phyloP scores from a whole-genome alignment of 2,797 vertebrate genomes.

The Lycodopsis pacificus region DNA sequence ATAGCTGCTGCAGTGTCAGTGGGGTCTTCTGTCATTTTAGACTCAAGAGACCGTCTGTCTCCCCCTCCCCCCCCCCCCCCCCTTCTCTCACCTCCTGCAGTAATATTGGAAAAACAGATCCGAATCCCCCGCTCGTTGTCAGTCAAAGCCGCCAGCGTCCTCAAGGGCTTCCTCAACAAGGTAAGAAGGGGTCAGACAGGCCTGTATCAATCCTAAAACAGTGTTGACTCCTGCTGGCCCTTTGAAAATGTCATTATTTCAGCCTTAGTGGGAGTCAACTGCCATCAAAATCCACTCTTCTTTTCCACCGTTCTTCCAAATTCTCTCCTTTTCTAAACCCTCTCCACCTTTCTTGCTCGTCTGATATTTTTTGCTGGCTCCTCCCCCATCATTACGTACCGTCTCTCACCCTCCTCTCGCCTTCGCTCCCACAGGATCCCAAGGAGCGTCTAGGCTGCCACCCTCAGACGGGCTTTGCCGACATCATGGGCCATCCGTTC shows the following conservation, averaged over 20 bases:
- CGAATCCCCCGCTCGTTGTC: constrained; percentile 97
- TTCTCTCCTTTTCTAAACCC: constrained; percentile 20
- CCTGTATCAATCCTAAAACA: constrained; percentile 31
- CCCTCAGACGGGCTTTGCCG: constrained; percentile 98
- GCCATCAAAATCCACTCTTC: not conserved
- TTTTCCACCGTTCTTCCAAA: constrained; percentile 5
- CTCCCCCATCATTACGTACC: constrained; percentile 8
- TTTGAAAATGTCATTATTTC: constrained; percentile 40
- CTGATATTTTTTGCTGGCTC: constrained; percentile 22
- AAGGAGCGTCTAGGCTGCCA: constrained; percentile 98
- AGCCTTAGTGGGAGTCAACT: not conserved
- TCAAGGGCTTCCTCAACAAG: constrained; percentile 99
- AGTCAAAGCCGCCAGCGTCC: constrained; percentile 98
- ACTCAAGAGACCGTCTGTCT: constrained; percentile 22
- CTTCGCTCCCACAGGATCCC: constrained; percentile 87
- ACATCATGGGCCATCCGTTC: constrained; percentile 97
- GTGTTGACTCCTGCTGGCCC: constrained; percentile 7
- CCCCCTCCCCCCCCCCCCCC: not conserved
- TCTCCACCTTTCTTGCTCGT: constrained; percentile 11
- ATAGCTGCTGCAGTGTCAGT: constrained; percentile 32
- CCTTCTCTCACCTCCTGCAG: constrained; percentile 74
- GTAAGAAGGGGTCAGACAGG: constrained; percentile 75
- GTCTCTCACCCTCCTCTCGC: constrained; percentile 54
- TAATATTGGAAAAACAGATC: constrained; percentile 99
- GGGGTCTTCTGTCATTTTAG: constrained; percentile 22